A percentile compares a stretch with the other conserved stretches of the same genome.
Conservation (phyloP, 2,797 vertebrate genomes). For the Natrix natrix region DNA sequence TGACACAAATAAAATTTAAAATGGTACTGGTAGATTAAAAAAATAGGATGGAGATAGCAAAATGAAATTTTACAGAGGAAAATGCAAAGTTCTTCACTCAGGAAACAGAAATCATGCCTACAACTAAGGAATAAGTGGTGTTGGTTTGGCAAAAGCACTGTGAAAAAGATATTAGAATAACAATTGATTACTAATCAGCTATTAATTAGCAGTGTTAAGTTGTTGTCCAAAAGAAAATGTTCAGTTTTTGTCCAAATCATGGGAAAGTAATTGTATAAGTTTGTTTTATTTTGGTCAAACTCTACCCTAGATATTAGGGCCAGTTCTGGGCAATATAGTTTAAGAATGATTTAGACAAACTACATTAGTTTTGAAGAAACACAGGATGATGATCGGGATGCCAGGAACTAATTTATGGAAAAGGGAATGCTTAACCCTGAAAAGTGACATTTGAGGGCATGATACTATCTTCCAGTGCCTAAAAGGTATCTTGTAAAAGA, state of each 20-base stretch:
- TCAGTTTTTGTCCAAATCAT: not conserved
- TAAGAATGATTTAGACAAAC: not conserved
- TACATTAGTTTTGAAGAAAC: not conserved
- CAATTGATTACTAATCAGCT: not conserved
- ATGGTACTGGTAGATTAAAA: not conserved
- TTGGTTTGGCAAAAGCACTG: not conserved
- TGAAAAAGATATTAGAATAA: not conserved
- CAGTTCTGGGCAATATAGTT: not conserved
- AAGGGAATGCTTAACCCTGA: not conserved
- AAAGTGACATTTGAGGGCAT: not conserved
- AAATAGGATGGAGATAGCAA: not conserved
- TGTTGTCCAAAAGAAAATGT: not conserved
- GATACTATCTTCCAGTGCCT: not conserved
- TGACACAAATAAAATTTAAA: not conserved
- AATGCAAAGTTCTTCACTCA: not conserved
- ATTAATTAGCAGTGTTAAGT: not conserved
- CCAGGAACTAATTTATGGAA: not conserved
- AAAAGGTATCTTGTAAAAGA: not conserved
- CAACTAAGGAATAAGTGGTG: not conserved
- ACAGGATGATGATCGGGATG: not conserved
- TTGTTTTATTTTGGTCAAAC: not conserved
- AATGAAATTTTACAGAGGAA: not conserved
- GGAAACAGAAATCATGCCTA: not conserved
- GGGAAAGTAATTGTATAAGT: not conserved
- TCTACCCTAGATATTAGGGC: not conserved